Base-by-base conservation (phyloP, 2,888 invertebrate genomes). In the Eucriotettix oculatus region DNA sequence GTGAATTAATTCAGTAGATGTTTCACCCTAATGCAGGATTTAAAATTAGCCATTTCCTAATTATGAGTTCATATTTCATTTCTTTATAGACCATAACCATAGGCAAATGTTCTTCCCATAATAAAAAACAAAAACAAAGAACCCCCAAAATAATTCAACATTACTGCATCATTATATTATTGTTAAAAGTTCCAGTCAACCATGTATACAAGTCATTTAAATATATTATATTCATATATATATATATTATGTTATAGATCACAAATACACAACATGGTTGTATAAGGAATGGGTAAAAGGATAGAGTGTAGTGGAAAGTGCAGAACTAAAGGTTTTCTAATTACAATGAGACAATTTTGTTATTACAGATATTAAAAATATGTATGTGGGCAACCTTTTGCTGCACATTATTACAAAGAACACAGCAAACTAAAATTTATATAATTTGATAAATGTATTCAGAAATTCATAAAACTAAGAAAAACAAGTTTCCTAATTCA, bases 241-340 rank as follows among this genome's bases (percentile, higher is more conserved):
- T 55, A 41, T 55, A 55, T 55, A 55, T 55, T 40, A n/a, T 54
- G 48, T 57, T 61, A 58, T 54, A 55, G 54, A 54, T 58, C 58
- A 61, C 61, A 61, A 61, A 61, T 61, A 61, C 54, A 61, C 61
- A 58, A 56, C 60, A 60, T 58, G 56, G 48, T 44, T 56, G 17
- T 48, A 48, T 48, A 48, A 48, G 14, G n/a, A 14, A n/a, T 14
- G 48, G n/a, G 48, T n/a, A 48, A 14, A 48, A 12, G n/a, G n/a
- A 48, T n/a, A 48, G 48, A n/a, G n/a, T 48, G 48, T 48, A 48
- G 48, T n/a, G n/a, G 48, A 12, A 48, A n/a, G 29, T 29, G 29
- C 29, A 29, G 29, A 29, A 29, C 29, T 29, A 29, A 29, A 29
- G 29, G 29, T 29, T 29, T 29, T 29, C 29, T 29, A 29, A 29